Evolutionary conservation across 2,113 vertebrate genomes (phyloP), one percentile per base, ranked within the genome.

Genomic region (Sinocyclocheilus maitianheensis): DNA sequence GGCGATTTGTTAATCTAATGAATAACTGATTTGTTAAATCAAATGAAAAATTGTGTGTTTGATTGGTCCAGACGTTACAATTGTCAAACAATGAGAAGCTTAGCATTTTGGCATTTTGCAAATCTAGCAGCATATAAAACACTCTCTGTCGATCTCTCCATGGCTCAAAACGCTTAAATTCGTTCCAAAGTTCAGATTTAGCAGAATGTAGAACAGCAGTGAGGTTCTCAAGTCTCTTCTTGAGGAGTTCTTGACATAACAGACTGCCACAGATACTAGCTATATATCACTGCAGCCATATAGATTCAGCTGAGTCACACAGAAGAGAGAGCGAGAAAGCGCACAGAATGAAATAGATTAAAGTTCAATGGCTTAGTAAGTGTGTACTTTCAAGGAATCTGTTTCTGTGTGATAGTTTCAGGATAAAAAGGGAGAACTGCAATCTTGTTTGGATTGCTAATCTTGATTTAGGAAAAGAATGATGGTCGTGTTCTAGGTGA

Each of bases 261-360:
- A 72, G 40, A 63, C 60, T 60, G 63, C 60, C 6, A 71, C 26
- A 22, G 58, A 62, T 26, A 30, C 24, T 48, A 62, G 89, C 87
- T 90, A 90, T n/a, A 51, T 83, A 60, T 83, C 69, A 83, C 75
- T 77, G 8, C 34, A 84, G 79, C 34, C n/a, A 13, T 86, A 46
- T 43, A 22, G 65, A 30, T 34, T 67, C 76, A 80, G 20, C 40
- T 67, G 84, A 26, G 60, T 83, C 79, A 71, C n/a, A 37, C 12
- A 34, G 7, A 53, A 78, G 40, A 72, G 30, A 18, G 62, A 63
- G 20, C 58, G 51, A 10, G 30, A 60, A 22, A 34, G 37, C 63
- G 11, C 34, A 58, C 13, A 63, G 83, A 60, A 72, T 53, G 10
- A 72, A 40, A 37, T 11, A 43, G 53, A 84, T 48, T n/a, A 48